A percentile compares a stretch with the other conserved stretches of the same genome.
Conservation (phyloP, 2,113 vertebrate genomes). For the Greenwoodochromis staneri region DNA sequence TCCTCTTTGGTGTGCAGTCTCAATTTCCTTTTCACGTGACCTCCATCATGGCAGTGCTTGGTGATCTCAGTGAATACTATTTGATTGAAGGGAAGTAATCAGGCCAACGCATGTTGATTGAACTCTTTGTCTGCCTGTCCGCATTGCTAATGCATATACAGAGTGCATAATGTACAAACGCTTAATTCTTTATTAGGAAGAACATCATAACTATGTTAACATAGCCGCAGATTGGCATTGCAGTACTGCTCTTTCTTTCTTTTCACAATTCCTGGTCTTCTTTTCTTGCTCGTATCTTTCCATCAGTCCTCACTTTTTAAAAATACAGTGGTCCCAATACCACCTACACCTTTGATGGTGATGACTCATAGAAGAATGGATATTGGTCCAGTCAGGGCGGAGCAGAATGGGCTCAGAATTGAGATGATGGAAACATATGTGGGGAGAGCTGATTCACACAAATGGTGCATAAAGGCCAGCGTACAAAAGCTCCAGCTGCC, state of each 20-base stretch:
- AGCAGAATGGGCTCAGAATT: neutral
- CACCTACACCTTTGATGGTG: neutral
- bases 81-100: conserved; percentile 36
- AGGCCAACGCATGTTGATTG: conserved; percentile 5
- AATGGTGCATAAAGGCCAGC: neutral
- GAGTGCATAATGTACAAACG: neutral
- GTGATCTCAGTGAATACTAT: neutral
- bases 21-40: neutral
- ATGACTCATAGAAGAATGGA: neutral
- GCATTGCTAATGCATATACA: neutral
- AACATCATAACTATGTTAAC: neutral
- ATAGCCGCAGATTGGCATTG: neutral
- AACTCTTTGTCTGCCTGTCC: neutral
- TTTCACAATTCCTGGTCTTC: neutral
- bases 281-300: neutral
- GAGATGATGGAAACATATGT: neutral
- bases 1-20: neutral
- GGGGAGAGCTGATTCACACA: neutral
- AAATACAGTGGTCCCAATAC: neutral
- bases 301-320: neutral
- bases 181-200: neutral
- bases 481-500: neutral
- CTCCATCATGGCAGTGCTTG: neutral
- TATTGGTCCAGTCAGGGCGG: neutral
- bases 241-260: neutral